Evolutionary conservation across 2,113 vertebrate genomes (phyloP).

Genomic region (Notechis scutatus): DNA sequence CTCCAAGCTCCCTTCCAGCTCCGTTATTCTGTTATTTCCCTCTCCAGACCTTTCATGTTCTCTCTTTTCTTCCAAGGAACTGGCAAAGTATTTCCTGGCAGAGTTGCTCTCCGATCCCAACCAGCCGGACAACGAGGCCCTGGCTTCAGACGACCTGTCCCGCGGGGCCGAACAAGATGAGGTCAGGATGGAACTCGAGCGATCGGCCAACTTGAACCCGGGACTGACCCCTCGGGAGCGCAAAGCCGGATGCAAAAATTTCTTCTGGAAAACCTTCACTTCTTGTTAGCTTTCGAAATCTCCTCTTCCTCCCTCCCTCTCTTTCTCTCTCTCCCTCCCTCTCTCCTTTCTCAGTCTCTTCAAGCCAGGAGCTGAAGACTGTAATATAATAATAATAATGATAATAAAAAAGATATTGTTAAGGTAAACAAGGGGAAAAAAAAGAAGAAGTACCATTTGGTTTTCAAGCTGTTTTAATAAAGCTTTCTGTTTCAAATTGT

Average conservation of each 20-base stretch:
- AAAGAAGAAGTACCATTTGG: slow-evolving; percentile 49
- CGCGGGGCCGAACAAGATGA: slow-evolving; percentile 81
- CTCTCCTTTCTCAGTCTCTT: slow-evolving; percentile 44
- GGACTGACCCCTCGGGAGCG: slow-evolving; percentile 89
- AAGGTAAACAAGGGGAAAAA: slow-evolving; percentile 62
- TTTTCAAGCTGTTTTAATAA: slow-evolving; percentile 72
- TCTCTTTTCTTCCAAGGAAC: slow-evolving; percentile 70
- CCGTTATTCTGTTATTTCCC: neutral
- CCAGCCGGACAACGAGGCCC: slow-evolving; percentile 89
- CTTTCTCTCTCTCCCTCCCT: slow-evolving; percentile 8
- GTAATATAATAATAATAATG: slow-evolving; percentile 67
- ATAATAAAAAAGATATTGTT: slow-evolving; percentile 63
- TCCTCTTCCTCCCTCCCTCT: neutral
- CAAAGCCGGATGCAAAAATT: slow-evolving; percentile 98
- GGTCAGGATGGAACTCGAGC: slow-evolving; percentile 83
- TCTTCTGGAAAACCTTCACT: slow-evolving; percentile 99
- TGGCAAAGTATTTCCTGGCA: slow-evolving; percentile 84
- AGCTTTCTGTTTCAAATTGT: slow-evolving; percentile 67
- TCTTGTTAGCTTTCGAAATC: slow-evolving; percentile 82
- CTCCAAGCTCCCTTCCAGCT: neutral
- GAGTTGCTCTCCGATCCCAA: slow-evolving; percentile 89
- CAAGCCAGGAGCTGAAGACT: slow-evolving; percentile 68
- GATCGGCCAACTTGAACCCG: slow-evolving; percentile 80
- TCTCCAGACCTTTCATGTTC: neutral
- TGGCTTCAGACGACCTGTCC: slow-evolving; percentile 82